These are phyloP conservation scores for Halocaridina rubra DNA, from an alignment of 2,888 invertebrate genomes.

Conservation along the genomic window DNA sequence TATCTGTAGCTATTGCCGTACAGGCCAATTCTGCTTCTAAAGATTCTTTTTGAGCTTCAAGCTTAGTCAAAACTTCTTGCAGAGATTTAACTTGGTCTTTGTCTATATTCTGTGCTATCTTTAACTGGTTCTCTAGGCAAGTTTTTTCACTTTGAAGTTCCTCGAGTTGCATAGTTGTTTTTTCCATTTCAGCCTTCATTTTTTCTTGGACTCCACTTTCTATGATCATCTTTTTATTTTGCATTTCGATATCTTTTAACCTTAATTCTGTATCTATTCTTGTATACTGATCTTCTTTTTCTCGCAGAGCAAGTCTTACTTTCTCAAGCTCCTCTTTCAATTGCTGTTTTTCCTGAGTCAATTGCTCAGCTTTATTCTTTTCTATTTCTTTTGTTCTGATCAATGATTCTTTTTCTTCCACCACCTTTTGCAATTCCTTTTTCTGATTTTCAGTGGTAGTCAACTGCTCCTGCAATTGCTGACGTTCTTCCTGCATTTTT, in stretches of 20 bases:
- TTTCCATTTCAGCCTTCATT: conserved; percentile 6
- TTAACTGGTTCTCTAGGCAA: conserved; percentile 20
- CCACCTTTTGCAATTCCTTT: conserved; percentile 20
- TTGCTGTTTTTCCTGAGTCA: conserved; percentile 38
- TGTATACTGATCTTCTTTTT: conserved; percentile 67
- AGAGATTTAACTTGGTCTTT: conserved; percentile 1
- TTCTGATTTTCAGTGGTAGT: conserved; percentile 3
- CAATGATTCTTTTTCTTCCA: conserved; percentile 66
- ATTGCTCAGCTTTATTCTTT: conserved; percentile 70
- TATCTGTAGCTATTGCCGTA: conserved; percentile 18
- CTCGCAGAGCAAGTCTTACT: conserved; percentile 56
- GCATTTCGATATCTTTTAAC: conserved; percentile 68
- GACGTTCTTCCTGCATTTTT: conserved; percentile 19
- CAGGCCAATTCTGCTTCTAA: conserved; percentile 52
- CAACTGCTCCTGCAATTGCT: conserved; percentile 17
- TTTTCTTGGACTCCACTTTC: neutral
- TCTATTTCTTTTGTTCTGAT: conserved; percentile 69
- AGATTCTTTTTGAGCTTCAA: conserved; percentile 42
- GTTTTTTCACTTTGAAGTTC: conserved; percentile 13
- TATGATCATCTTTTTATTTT: conserved; percentile 65
- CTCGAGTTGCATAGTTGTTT: neutral
- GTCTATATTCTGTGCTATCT: conserved; percentile 18
- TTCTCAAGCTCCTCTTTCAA: conserved; percentile 45
- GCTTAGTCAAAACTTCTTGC: conserved; percentile 16
- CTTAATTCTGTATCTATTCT: conserved; percentile 73